Base-by-base conservation (phyloP, 1,140 invertebrate species). In the Magallana angulata region DNA sequence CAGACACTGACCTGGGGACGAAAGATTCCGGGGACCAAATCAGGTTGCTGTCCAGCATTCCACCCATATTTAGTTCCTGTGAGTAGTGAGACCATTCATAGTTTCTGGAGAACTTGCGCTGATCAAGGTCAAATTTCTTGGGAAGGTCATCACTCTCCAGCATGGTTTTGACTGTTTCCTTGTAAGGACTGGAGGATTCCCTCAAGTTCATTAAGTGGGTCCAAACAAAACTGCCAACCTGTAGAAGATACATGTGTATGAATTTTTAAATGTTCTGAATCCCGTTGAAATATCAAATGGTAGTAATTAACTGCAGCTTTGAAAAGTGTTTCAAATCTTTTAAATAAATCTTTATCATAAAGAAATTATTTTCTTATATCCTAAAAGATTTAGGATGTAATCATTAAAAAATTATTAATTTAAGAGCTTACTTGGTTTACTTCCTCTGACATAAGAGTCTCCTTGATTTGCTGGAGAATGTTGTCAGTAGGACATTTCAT, bases 151-250 rank as follows among this genome's bases (percentile, higher is more conserved):
- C 93, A 89, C 97, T 96, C 0, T 97, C 96, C 1, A 99, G 94
- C 12, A 99, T 95, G 84, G 97, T 97, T 93, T 98, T 97, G 57
- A 98, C 96, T 92, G 97, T 97, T 16, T 98, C 96, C 91, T 97
- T 96, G 12, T 96, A 97, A 0, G 98, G 97, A 6, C 97, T 96
- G 0, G 97, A 97, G 0, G 97, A 98, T 89, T 97, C 97, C 82
- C 97, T 96, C 48, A 98, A 93, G 94, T 98, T 99, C 87, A 96
- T 97, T 62, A 99, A 95, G 94, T 99, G 98, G 76, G 97, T 98
- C 97, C 97, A 98, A 9, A 99, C 97, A 94, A 98, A 99, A 12
- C 98, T 98, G 7, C 98, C 98, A 84, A 98, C 98, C 90, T 93
- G 83, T 36, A 87, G 9, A 82, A 18, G 7, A 24, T 7, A 82